Conservation (phyloP, 2,797 vertebrate species). For the Sebastes cheni region DNA sequence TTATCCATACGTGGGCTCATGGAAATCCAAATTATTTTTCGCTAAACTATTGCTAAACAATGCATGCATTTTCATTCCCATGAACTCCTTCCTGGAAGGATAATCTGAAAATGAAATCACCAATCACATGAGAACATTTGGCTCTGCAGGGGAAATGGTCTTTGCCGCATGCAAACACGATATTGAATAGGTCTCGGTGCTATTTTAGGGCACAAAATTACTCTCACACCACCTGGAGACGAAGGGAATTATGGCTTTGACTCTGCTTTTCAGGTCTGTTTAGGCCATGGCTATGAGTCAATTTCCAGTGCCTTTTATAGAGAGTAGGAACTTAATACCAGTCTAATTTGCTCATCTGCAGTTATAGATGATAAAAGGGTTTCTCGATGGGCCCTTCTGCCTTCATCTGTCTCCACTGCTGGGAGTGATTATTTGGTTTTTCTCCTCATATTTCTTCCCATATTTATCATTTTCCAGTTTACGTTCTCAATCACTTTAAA, state of each 20-base stretch:
- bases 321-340: background rate
- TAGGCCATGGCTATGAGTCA: background rate
- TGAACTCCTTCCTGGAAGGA: background rate
- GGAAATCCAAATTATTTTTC: background rate
- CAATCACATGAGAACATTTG: background rate
- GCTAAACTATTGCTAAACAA: background rate
- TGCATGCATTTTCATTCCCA: background rate
- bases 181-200: background rate
- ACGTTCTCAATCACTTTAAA: constrained; percentile 9
- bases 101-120: background rate
- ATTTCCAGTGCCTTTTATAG: background rate
- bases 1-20: background rate
- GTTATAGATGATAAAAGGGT: constrained; percentile 22
- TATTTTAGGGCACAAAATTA: constrained; percentile 6
- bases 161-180: constrained; percentile 17
- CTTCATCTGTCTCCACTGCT: constrained; percentile 5
- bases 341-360: constrained; percentile 11
- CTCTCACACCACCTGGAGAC: background rate
- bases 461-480: constrained; percentile 26
- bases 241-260: constrained; percentile 20
- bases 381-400: constrained; percentile 1
- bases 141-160: constrained; percentile 8
- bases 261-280: constrained; percentile 4
- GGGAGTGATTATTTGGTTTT: constrained; percentile 22
- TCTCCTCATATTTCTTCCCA: constrained; percentile 3